phyloP scores from a whole-genome alignment of 2,797 vertebrate species.

The Gobionotothen gibberifrons region DNA sequence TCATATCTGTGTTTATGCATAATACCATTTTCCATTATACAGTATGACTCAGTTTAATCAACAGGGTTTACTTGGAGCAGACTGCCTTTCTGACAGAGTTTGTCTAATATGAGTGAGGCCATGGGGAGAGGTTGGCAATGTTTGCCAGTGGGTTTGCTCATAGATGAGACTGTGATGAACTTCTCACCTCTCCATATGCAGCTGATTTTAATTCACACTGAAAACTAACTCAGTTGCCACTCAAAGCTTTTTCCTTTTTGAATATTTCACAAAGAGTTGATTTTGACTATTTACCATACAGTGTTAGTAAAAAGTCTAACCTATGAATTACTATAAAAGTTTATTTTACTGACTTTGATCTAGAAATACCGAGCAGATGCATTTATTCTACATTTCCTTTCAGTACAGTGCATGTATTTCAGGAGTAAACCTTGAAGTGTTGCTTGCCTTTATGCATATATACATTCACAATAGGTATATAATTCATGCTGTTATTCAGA shows the following conservation, averaged over 20 bases:
- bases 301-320: constrained; percentile 26
- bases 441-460: constrained; percentile 70
- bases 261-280: constrained; percentile 42
- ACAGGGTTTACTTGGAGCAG: constrained; percentile 67
- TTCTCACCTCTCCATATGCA: constrained; percentile 73
- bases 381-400: constrained; percentile 30
- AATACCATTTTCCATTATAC: constrained; percentile 70
- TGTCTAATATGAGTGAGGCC: constrained; percentile 79
- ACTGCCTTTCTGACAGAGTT: constrained; percentile 75
- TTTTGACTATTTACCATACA: constrained; percentile 33
- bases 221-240: constrained; percentile 47
- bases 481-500: constrained; percentile 72
- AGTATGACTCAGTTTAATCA: constrained; percentile 74
- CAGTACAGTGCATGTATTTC: constrained; percentile 47
- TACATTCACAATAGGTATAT: constrained; percentile 65
- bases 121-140: constrained; percentile 77
- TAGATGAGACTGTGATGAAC: constrained; percentile 75
- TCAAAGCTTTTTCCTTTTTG: constrained; percentile 41
- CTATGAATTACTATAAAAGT: constrained; percentile 36
- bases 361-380: constrained; percentile 23
- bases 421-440: constrained; percentile 62
- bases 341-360: constrained; percentile 26
- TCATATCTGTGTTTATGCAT: constrained; percentile 75
- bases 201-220: constrained; percentile 58
- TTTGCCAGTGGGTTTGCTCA: constrained; percentile 82